Base-by-base conservation (phyloP, 2,113 vertebrate species). In the Regulus satrapa region DNA sequence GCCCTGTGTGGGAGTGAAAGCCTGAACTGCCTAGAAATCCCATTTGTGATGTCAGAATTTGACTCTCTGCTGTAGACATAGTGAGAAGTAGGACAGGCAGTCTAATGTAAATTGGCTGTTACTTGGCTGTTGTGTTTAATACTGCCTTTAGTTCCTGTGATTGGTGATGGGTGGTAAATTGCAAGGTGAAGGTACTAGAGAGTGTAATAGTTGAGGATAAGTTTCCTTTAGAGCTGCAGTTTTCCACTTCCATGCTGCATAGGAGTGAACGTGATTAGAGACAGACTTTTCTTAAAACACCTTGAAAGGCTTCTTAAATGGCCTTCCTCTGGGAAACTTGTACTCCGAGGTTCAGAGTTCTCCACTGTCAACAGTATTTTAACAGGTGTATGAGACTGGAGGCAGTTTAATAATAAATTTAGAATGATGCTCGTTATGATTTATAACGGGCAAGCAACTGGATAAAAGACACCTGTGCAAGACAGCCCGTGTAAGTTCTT, bases 201-300 rank as follows among this genome's bases (percentile, higher is more conserved):
- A 78, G 4, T 14, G 18, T 51, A 43, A 85, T 6, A n/a, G 21
- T 40, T 41, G 20, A 21, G 34, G 38, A 1, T 85, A 32, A 32
- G 3, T 75, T 85, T 82, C 12, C 20, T 78, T 17, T 78, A 26
- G 34, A 67, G 43, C 32, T 43, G 1, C 1, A 0, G 0, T 64
- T 88, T 41, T 72, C 14, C 0, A 8, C 12, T 72, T 52, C 8
- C 5, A 6, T 0, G 0, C 45, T 51, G 38, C 11, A 2, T 43
- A 28, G 40, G n/a, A 78, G 25, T 34, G 25, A 32, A 3, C 38
- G 3, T 23, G 9, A n/a, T 45, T 79, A 40, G n/a, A 54, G 85
- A 79, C 38, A 52, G 87, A 54, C 19, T 49, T n/a, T n/a, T n/a
- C 10, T 18, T 67, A 20, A 46, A 90, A 45, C 3, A 36, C 4